These are phyloP conservation scores for Oxyura jamaicensis DNA, from an alignment of 2,113 vertebrate species.

Conservation along the genomic window DNA sequence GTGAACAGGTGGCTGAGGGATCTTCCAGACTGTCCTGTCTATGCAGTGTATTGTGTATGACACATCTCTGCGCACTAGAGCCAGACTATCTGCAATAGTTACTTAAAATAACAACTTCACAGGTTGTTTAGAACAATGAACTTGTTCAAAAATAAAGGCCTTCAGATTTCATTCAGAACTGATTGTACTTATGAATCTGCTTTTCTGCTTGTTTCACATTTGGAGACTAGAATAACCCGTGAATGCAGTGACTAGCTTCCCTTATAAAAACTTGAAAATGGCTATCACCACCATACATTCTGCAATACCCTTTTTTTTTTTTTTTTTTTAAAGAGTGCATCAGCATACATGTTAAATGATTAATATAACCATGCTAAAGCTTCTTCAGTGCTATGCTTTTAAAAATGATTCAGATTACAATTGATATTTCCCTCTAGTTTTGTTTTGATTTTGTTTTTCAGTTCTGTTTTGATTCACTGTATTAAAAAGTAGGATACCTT, in stretches of 20 bases:
- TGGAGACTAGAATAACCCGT: neutral
- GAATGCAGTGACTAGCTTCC: neutral
- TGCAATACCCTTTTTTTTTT: neutral
- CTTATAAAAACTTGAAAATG: neutral
- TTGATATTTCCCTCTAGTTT: neutral
- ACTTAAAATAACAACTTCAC: neutral
- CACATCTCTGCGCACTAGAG: neutral
- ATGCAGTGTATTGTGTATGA: fast-evolving
- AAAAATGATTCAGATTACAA: neutral
- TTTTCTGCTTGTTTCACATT: neutral
- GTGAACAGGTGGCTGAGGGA: neutral
- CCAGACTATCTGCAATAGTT: neutral
- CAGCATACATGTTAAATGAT: neutral
- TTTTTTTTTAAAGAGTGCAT: conserved; percentile 21
- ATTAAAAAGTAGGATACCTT: neutral
- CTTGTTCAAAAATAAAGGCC: neutral
- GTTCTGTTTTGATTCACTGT: neutral
- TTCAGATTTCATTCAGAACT: neutral
- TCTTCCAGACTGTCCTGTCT: neutral
- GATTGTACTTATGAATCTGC: neutral
- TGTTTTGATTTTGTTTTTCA: neutral
- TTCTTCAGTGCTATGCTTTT: neutral
- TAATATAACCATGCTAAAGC: neutral
- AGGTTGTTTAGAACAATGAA: neutral
- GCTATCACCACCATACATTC: neutral